Base-by-base conservation (phyloP, 92 coral and sea anemone species). In the Epizoanthus fatuus region DNA sequence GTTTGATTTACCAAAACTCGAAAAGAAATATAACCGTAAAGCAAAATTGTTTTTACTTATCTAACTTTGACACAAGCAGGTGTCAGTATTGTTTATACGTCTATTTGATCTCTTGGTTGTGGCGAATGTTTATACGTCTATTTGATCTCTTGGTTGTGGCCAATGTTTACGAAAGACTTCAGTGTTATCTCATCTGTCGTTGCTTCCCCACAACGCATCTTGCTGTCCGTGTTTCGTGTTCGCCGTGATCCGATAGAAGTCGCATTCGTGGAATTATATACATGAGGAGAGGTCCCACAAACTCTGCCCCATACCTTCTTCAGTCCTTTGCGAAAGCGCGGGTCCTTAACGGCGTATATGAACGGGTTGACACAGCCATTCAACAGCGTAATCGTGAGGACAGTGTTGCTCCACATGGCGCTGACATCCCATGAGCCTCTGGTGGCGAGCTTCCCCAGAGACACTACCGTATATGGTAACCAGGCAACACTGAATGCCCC, bases 401-500 rank as follows among this genome's bases (percentile, higher is more conserved):
- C 95, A 11, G 93, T 92, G 68, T 94, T 92, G 13, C 84, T 56
- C 63, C 57, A 65, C 8, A 75, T 89, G 40, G 88, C 73, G 19
- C 86, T 79, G 14, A 89, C 57, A n/a, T 87, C 83, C 93, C 89
- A 92, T 11, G 88, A 83, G 11, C 89, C 83, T 74, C 64, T 86
- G 17, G 90, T 84, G 40, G 79, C 60, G 49, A 94, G 83, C 56
- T 88, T 90, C 4, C 87, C 91, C 14, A 86, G 12, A 3, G 98
- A 86, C n/a, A 68, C 52, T 20, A 94, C 81, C 3, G 98, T 92
- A 74, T 94, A 94, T 14, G 98, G 98, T n/a, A 92, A 84, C 98
- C 98, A 94, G 20, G 98, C 89, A 10, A 92, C 63, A 32, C 92
- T 90, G 56, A 94, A 94, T 37, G 95, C 95, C 37, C 98, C 98